These are phyloP conservation scores for Chloropsis hardwickii DNA, from an alignment of 2,113 vertebrate genomes.

Conservation along the genomic window DNA sequence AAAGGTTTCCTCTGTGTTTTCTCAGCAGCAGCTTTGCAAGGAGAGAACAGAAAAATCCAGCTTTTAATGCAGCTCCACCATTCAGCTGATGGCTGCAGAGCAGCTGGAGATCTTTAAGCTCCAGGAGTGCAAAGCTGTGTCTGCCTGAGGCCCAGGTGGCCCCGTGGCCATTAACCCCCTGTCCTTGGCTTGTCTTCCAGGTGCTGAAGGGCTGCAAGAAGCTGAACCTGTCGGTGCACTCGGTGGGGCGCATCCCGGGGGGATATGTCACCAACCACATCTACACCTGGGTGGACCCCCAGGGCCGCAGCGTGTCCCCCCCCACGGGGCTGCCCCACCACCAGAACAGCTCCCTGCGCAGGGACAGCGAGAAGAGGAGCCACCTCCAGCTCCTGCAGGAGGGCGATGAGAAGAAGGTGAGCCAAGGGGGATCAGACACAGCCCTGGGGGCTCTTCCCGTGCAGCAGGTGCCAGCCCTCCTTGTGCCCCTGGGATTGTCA, in stretches of 20 bases:
- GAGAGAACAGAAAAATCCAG: neutral
- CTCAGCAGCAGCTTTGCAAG: neutral
- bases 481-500: fast-evolving
- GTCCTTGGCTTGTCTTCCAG: slow-evolving; percentile 59
- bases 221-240: slow-evolving; percentile 87
- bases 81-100: neutral
- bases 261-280: slow-evolving; percentile 96
- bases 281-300: slow-evolving; percentile 97
- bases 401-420: slow-evolving; percentile 96
- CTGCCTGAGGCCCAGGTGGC: neutral
- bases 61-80: neutral
- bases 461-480: neutral
- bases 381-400: slow-evolving; percentile 90
- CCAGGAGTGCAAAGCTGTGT: neutral
- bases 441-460: fast-evolving
- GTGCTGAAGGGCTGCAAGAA: slow-evolving; percentile 96
- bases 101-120: neutral
- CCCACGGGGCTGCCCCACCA: slow-evolving; percentile 81
- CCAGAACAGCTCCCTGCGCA: slow-evolving; percentile 76
- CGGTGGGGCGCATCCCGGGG: slow-evolving; percentile 89
- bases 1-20: neutral
- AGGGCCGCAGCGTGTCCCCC: slow-evolving; percentile 88
- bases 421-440: neutral
- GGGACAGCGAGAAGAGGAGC: slow-evolving; percentile 83
- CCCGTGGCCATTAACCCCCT: neutral